A percentile compares a stretch with the other conserved stretches of the same genome.
phyloP scores from a whole-genome alignment of 2,113 vertebrate genomes.

The Nothobranchius kuhntae region DNA sequence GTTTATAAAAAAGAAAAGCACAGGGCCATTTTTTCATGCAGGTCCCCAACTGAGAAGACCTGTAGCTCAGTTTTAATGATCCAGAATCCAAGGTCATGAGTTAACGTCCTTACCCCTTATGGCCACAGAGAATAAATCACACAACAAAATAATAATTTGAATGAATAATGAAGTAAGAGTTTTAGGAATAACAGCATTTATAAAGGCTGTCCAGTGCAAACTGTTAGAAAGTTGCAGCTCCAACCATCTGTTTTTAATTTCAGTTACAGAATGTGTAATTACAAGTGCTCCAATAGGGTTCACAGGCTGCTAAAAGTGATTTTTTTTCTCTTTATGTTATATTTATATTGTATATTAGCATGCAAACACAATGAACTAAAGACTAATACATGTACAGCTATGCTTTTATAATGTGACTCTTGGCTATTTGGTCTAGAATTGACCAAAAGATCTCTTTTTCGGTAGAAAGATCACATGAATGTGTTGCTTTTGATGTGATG shows the following conservation, averaged over 20 bases:
- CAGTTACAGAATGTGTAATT: slow-evolving; percentile 43
- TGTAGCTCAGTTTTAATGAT: slow-evolving; percentile 46
- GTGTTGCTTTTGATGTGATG: slow-evolving; percentile 35
- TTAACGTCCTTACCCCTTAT: slow-evolving; percentile 16
- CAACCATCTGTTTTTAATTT: slow-evolving; percentile 63
- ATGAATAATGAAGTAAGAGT: background rate
- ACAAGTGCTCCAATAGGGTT: slow-evolving; percentile 29
- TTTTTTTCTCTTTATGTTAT: background rate
- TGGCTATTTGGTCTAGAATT: background rate
- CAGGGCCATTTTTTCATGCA: slow-evolving; percentile 8
- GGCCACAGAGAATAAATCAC: background rate
- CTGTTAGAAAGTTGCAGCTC: slow-evolving; percentile 26
- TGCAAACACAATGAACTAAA: slow-evolving; percentile 23
- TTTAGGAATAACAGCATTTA: slow-evolving; percentile 27
- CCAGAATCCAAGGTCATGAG: slow-evolving; percentile 12
- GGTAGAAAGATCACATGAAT: slow-evolving; percentile 22
- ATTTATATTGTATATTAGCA: slow-evolving; percentile 14
- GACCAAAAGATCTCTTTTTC: slow-evolving; percentile 16
- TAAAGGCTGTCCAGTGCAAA: slow-evolving; percentile 11
- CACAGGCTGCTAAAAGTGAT: slow-evolving; percentile 15
- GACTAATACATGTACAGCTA: background rate
- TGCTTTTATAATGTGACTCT: slow-evolving; percentile 17
- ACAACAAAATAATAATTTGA: background rate
- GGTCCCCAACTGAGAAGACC: slow-evolving; percentile 19
- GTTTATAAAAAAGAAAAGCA: slow-evolving; percentile 8